These are phyloP conservation scores for Holcopasites calliopsidis DNA, from an alignment of 1,140 invertebrate genomes.

Conservation along the genomic window DNA sequence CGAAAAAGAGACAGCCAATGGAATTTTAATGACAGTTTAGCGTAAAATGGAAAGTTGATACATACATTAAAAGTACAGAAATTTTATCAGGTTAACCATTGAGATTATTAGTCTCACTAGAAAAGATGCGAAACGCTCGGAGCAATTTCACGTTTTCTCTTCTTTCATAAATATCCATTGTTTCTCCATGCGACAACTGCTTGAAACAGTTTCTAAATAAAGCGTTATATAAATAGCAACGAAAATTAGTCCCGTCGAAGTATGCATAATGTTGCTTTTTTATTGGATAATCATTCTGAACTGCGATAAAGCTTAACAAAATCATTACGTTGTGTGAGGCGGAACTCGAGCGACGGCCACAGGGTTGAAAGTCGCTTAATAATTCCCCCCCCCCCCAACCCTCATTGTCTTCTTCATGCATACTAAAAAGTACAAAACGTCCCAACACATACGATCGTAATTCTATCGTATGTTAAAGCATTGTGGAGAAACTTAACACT, in stretches of 20 bases:
- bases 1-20: not conserved
- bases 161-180: not conserved
- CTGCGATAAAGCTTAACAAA: not conserved
- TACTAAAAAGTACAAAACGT: not conserved
- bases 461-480: not conserved
- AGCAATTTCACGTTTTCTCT: constrained; percentile 29
- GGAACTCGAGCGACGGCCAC: not conserved
- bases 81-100: not conserved
- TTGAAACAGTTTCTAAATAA: too few species aligned
- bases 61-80: not conserved
- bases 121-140: not conserved
- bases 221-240: not conserved
- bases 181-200: not conserved
- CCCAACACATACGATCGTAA: not conserved
- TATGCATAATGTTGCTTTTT: not conserved
- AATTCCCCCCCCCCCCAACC: not conserved
- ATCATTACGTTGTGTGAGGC: not conserved
- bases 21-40: not conserved
- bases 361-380: not conserved
- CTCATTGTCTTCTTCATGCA: not conserved
- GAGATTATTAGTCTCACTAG: constrained; percentile 1
- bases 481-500: too few species aligned
- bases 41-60: constrained; percentile 3
- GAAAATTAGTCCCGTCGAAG: not conserved
- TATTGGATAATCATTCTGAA: not conserved